Percentiles rank a stretch among this genome's conserved stretches.
Conservation (phyloP, 2,113 vertebrate species). For the Nesospiza acunhae region DNA sequence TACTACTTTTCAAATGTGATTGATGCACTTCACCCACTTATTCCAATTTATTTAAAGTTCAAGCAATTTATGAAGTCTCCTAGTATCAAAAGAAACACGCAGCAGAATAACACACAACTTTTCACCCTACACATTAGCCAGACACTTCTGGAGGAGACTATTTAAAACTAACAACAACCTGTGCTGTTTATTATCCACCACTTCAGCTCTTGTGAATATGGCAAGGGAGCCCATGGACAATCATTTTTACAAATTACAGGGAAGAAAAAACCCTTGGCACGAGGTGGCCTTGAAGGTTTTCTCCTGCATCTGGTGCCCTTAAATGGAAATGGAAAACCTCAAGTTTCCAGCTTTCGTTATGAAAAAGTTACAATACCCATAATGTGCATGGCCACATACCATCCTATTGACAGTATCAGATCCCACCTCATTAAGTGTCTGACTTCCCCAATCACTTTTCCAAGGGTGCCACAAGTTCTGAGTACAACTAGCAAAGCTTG, state of each 20-base stretch:
- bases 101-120: background rate
- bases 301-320: background rate
- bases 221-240: background rate
- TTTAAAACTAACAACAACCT: slow-evolving; percentile 3
- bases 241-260: slow-evolving; percentile 1
- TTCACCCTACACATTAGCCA: background rate
- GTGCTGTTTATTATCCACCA: background rate
- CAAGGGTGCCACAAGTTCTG: background rate
- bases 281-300: background rate
- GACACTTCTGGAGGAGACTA: background rate
- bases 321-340: slow-evolving; percentile 17
- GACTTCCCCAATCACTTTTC: background rate
- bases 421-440: background rate
- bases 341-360: background rate
- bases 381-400: background rate
- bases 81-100: background rate
- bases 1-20: slow-evolving; percentile 30
- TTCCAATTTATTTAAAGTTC: background rate
- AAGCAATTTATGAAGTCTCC: background rate
- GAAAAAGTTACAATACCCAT: background rate
- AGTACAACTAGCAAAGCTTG: background rate
- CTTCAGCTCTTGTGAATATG: background rate
- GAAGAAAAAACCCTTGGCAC: slow-evolving; percentile 6
- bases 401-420: background rate
- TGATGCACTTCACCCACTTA: background rate